These are phyloP conservation scores for Cloeon dipterum DNA, from an alignment of 2,888 invertebrate genomes.

Conservation along the genomic window DNA sequence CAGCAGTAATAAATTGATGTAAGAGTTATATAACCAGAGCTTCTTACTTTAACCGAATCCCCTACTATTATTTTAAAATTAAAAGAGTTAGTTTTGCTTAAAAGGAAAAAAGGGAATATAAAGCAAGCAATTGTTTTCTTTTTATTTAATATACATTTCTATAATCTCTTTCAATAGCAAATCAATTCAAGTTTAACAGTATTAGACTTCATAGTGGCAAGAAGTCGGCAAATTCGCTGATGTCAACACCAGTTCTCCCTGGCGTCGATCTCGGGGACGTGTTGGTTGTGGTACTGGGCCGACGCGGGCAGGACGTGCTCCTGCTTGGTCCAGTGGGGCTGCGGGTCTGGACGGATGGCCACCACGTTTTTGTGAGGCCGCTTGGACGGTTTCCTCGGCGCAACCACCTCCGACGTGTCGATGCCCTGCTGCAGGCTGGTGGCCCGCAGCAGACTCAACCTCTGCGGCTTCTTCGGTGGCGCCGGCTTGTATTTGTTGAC, in stretches of 20 bases:
- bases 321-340: not conserved
- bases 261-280: not conserved
- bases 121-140: too few relatives aligned
- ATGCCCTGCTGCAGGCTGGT: slow-evolving; percentile 56
- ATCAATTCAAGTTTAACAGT: slow-evolving; percentile 8
- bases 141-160: too few relatives aligned
- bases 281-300: slow-evolving; percentile 1
- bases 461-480: slow-evolving; percentile 65
- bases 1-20: slow-evolving; percentile 9
- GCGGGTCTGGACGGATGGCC: not conserved
- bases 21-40: slow-evolving; percentile 7
- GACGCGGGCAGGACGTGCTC: not conserved
- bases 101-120: too few relatives aligned
- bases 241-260: slow-evolving; percentile 5
- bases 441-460: slow-evolving; percentile 61
- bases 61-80: not conserved
- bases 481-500: slow-evolving; percentile 29
- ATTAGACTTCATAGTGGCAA: not conserved
- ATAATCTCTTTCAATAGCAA: too few relatives aligned
- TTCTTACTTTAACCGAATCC: not conserved
- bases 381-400: slow-evolving; percentile 31
- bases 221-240: not conserved
- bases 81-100: too few relatives aligned
- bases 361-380: slow-evolving; percentile 27
- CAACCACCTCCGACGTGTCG: slow-evolving; percentile 22